A percentile compares a stretch with the other conserved stretches of the same genome.
Evolutionary conservation across 2,113 vertebrate species (phyloP).

Genomic region (Tinamus guttatus): DNA sequence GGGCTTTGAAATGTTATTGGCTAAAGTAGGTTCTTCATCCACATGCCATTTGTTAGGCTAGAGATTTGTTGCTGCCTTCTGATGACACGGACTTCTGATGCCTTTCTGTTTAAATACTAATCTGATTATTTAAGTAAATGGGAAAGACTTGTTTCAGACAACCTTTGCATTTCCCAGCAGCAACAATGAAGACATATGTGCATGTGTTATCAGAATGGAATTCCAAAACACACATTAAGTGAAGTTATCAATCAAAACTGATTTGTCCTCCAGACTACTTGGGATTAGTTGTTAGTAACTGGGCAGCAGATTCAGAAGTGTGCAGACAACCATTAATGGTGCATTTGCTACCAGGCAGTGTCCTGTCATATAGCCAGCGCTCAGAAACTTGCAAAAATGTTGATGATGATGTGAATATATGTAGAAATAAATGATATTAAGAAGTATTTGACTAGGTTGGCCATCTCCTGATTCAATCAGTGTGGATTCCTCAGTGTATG

Average conservation of each 20-base stretch:
- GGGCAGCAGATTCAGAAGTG: not conserved
- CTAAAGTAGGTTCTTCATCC: not conserved
- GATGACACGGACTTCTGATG: not conserved
- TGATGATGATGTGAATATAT: not conserved
- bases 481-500: not conserved
- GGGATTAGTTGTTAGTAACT: constrained; percentile 15
- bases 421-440: not conserved
- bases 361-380: not conserved
- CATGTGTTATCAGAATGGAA: not conserved
- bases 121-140: constrained; percentile 21
- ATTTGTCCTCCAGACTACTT: not conserved
- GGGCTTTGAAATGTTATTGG: not conserved
- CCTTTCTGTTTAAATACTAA: constrained; percentile 5
- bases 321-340: not conserved
- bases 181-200: constrained; percentile 28
- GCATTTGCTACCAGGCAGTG: not conserved
- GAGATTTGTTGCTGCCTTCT: not conserved
- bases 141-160: constrained; percentile 18
- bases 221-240: constrained; percentile 45
- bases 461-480: not conserved
- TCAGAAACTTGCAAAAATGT: not conserved
- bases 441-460: not conserved
- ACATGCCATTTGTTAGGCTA: not conserved
- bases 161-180: constrained; percentile 57
- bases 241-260: constrained; percentile 37